phyloP scores from a whole-genome alignment of 2,113 vertebrate genomes.

The Ictalurus furcatus region DNA sequence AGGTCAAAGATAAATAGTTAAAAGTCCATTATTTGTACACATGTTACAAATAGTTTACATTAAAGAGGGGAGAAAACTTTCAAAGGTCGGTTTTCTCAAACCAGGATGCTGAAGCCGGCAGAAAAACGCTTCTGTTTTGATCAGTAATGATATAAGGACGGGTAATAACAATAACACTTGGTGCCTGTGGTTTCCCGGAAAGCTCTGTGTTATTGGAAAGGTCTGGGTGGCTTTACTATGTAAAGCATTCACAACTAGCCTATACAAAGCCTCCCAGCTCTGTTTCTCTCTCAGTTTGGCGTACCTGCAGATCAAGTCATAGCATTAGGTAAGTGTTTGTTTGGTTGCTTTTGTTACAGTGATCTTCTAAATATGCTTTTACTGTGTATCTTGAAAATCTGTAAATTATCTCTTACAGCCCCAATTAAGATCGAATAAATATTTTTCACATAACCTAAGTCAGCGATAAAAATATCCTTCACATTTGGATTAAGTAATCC shows the following conservation, averaged over 20 bases:
- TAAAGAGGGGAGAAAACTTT: too few relatives aligned
- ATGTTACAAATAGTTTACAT: not conserved
- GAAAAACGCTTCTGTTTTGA: not conserved
- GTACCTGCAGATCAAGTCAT: not conserved
- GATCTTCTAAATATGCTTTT: not conserved
- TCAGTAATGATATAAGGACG: not conserved
- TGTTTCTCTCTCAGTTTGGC: not conserved
- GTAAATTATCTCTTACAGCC: not conserved
- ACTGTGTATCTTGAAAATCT: not conserved
- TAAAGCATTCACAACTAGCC: not conserved
- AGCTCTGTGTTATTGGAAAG: not conserved
- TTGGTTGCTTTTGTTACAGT: not conserved
- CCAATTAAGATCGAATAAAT: not conserved
- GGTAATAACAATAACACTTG: not conserved
- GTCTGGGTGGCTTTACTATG: not conserved
- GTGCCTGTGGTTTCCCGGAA: not conserved
- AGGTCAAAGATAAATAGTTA: not conserved
- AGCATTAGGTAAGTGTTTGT: not conserved
- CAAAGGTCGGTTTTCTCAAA: not conserved
- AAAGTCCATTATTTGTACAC: not conserved
- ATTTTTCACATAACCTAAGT: not conserved
- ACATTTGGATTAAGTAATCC: not conserved
- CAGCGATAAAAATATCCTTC: not conserved
- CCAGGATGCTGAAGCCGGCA: not conserved
- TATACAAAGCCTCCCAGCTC: not conserved